A percentile compares a stretch with the other conserved stretches of the same genome.
Conservation (phyloP, 2,113 vertebrate genomes). For the Cinclus cinclus region DNA sequence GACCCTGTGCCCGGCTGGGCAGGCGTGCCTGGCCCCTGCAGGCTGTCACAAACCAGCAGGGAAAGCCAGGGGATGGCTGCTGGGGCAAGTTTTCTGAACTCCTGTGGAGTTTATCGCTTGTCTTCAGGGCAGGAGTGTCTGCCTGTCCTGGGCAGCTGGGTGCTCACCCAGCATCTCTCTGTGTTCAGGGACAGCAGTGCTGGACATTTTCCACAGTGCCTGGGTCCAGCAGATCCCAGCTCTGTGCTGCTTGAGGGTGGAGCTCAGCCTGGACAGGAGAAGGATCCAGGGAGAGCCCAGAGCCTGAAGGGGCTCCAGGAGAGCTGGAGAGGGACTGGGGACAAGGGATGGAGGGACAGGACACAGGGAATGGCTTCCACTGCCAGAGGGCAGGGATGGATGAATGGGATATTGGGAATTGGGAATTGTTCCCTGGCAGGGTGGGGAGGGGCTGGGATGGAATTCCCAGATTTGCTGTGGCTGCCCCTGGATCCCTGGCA, state of each 20-base stretch:
- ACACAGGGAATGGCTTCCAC: background rate
- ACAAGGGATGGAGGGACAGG: background rate
- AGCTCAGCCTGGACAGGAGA: background rate
- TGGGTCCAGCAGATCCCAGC: background rate
- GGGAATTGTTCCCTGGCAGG: background rate
- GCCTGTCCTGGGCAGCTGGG: background rate
- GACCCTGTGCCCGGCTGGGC: too few species aligned
- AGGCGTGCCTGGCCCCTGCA: too few species aligned
- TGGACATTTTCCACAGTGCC: background rate
- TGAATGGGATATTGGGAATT: background rate
- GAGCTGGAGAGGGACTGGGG: background rate
- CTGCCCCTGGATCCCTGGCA: background rate
- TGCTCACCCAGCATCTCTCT: background rate
- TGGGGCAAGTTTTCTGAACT: too few species aligned
- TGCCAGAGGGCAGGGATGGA: background rate
- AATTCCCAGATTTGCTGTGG: background rate
- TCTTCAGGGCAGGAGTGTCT: rapidly evolving
- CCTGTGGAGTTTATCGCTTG: rapidly evolving
- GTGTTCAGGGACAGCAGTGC: background rate
- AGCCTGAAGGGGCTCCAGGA: background rate
- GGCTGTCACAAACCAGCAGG: background rate
- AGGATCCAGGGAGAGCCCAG: background rate
- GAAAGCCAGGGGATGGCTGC: too few species aligned
- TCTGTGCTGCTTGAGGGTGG: background rate
- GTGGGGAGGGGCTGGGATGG: too few species aligned